Percentiles rank a stretch among this genome's conserved stretches.
Evolutionary conservation across 2,888 invertebrate species (phyloP).

Genomic region (Callyntrura sp.): DNA sequence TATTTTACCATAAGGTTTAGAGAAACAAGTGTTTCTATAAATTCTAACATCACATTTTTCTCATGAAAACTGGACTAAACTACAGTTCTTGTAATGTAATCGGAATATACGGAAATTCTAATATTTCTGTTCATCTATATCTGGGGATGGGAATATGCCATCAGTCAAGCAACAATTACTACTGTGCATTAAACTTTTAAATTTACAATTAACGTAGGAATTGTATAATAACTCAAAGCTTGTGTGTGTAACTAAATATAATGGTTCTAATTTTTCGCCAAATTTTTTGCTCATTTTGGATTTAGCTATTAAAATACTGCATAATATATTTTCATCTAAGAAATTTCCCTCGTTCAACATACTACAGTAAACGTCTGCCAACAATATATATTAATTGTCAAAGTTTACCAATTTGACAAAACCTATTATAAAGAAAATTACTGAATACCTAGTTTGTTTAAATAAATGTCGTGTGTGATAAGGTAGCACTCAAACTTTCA

Average conservation of each 20-base stretch:
- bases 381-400: neutral
- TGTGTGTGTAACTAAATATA: neutral
- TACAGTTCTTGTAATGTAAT: neutral
- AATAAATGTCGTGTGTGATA: neutral
- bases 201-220: neutral
- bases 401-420: neutral
- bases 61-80: neutral
- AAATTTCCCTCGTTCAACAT: no score
- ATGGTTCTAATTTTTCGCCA: neutral
- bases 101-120: neutral
- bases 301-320: slow-evolving; percentile 10
- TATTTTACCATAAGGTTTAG: slow-evolving; percentile 11
- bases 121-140: neutral
- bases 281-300: neutral
- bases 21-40: slow-evolving; percentile 30
- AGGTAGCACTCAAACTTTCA: slow-evolving; percentile 48
- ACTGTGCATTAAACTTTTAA: no score
- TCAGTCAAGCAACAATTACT: slow-evolving; percentile 4
- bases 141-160: neutral
- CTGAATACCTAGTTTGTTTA: no score
- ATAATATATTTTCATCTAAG: no score
- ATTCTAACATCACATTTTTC: slow-evolving; percentile 47
- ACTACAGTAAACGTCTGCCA: neutral
- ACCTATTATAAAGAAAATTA: neutral
- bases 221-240: neutral